Evolutionary conservation across 1,140 invertebrate species (phyloP).

Genomic region (Palaemon carinicauda): DNA sequence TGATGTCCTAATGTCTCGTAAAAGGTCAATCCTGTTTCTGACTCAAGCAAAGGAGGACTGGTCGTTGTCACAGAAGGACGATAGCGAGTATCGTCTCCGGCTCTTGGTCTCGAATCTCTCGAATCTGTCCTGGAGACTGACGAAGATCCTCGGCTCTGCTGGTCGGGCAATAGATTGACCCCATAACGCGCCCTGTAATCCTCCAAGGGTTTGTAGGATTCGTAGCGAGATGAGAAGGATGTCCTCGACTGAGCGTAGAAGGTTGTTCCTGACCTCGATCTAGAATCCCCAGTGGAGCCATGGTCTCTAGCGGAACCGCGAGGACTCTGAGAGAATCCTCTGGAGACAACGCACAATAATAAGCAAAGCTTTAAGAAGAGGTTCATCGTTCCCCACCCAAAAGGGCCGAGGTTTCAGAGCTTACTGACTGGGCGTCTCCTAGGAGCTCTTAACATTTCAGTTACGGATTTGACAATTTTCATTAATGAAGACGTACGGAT

Average conservation of each 20-base stretch:
- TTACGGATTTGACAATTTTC: too few relatives aligned
- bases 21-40: constrained; percentile 26
- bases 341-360: too few relatives aligned
- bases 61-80: not conserved
- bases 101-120: not conserved
- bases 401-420: too few relatives aligned
- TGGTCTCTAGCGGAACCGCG: not conserved
- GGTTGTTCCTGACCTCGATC: not conserved
- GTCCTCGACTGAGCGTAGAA: not conserved
- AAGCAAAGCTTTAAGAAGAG: too few relatives aligned
- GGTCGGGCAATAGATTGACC: not conserved
- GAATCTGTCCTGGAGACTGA: not conserved
- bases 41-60: constrained; percentile 16
- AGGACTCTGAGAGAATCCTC: too few relatives aligned
- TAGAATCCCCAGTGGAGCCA: not conserved
- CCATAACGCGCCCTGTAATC: constrained; percentile 32
- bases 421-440: too few relatives aligned
- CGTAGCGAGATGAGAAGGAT: constrained; percentile 23
- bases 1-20: constrained; percentile 15
- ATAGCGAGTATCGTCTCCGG: not conserved
- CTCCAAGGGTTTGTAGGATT: constrained; percentile 12
- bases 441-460: too few relatives aligned
- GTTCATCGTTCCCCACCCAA: too few relatives aligned
- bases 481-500: too few relatives aligned
- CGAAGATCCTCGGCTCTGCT: not conserved